These are phyloP conservation scores for Drosophila stalkeri DNA, from an alignment of 2,888 invertebrate genomes.

Conservation along the genomic window DNA sequence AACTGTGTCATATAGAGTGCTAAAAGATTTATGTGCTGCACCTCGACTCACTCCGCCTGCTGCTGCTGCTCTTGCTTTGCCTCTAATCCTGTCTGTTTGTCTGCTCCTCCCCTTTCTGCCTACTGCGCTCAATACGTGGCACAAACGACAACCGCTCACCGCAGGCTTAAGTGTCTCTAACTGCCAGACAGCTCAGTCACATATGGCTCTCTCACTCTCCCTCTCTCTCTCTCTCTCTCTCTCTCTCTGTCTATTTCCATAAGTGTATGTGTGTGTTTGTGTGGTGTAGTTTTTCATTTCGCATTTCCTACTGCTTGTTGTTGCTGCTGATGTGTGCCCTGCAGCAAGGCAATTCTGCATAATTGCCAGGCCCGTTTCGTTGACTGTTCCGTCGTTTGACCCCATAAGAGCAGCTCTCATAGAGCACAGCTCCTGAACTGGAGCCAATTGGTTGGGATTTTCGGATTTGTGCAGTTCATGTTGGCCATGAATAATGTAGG, in stretches of 20 bases:
- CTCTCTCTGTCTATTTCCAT: background rate
- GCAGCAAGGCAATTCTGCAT: slow-evolving; percentile 53
- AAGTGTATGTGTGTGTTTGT: slow-evolving; percentile 21
- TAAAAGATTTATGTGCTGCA: slow-evolving; percentile 74
- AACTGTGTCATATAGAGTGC: slow-evolving; percentile 82
- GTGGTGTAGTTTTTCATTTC: slow-evolving; percentile 36
- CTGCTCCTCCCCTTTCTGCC: slow-evolving; percentile 27
- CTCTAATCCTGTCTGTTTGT: slow-evolving; percentile 34
- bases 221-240: slow-evolving; percentile 1
- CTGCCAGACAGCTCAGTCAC: slow-evolving; percentile 44
- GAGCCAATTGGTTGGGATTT: slow-evolving; percentile 54
- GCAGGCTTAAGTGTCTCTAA: slow-evolving; percentile 71
- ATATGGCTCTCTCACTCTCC: background rate
- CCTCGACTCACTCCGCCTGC: slow-evolving; percentile 32
- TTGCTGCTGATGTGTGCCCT: slow-evolving; percentile 39
- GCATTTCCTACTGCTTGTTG: slow-evolving; percentile 21
- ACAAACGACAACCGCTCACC: slow-evolving; percentile 63
- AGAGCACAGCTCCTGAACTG: slow-evolving; percentile 28
- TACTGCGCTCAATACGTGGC: slow-evolving; percentile 70
- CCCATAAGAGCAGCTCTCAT: slow-evolving; percentile 23
- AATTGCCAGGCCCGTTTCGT: slow-evolving; percentile 45
- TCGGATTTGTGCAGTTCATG: slow-evolving; percentile 35
- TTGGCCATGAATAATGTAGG: slow-evolving; percentile 45
- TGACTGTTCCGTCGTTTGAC: slow-evolving; percentile 36
- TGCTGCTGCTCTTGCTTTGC: background rate